Conservation (phyloP, 2,113 vertebrate genomes). For the Colinus virginianus region DNA sequence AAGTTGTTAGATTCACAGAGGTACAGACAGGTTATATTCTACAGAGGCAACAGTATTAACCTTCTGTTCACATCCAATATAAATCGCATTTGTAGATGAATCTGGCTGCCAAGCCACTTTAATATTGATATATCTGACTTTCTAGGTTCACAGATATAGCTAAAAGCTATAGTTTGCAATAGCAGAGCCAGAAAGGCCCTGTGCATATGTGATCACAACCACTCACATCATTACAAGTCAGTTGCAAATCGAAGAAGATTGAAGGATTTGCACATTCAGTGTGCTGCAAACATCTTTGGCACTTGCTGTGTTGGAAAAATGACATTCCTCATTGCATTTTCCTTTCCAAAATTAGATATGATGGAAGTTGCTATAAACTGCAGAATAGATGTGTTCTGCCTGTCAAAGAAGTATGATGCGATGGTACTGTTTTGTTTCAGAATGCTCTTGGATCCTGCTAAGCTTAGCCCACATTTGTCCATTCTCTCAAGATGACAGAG, state of each 20-base stretch:
- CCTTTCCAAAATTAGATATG: background rate
- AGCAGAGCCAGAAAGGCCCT: background rate
- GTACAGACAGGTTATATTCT: background rate
- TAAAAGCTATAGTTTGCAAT: background rate
- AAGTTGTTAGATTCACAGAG: background rate
- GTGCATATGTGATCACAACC: background rate
- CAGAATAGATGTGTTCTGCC: background rate
- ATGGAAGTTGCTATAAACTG: background rate
- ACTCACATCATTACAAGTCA: background rate
- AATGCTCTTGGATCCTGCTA: background rate
- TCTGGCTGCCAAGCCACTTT: background rate
- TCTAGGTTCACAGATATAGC: background rate
- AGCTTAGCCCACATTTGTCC: background rate
- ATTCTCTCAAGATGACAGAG: background rate
- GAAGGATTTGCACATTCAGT: background rate
- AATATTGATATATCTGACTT: background rate
- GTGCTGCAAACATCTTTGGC: background rate
- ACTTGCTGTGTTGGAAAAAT: background rate
- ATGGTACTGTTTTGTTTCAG: background rate
- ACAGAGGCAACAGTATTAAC: background rate
- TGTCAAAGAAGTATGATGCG: background rate
- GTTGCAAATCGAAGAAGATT: background rate
- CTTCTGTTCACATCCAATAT: background rate
- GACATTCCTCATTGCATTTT: background rate
- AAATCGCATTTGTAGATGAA: background rate